Base-by-base conservation (phyloP, 2,888 invertebrate species). In the Tetropium fuscum region DNA sequence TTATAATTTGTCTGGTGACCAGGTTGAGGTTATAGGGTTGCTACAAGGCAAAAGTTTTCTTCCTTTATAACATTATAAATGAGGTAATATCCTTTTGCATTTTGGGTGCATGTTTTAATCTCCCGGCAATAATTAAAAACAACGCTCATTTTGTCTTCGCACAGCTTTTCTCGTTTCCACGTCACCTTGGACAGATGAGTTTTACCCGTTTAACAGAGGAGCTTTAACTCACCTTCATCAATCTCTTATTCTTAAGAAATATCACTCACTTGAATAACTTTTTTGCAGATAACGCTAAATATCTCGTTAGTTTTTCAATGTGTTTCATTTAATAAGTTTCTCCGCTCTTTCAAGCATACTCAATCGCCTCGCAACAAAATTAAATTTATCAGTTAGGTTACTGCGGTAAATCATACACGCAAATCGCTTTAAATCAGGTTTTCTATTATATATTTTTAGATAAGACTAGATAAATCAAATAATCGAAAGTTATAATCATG, bases 121-220 rank as follows among this genome's bases (percentile, higher is more conserved):
- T 80, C 80, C 80, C 76, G 78, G 78, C 80, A 80, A 81, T 81
- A 81, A 81, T 81, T 81, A 81, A 81, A 81, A 81, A 81, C 81
- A 81, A 80, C 78, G 80, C 75, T 78, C 79, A 77, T 80, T 80
- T 78, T 78, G 76, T 79, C 80, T 78, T 78, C 70, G 49, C 67
- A 63, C 68, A 68, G 76, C 69, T 76, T 74, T 74, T 70, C 74
- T 72, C 71, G 60, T 67, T 66, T 68, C 67, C 49, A 34, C 64
- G 69, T 65, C 68, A 68, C 68, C 68, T 70, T 66, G 65, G 63
- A 67, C 69, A 58, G 66, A 68, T 64, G 68, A 63, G 62, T 51
- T 68, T n/a, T 62, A 55, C 49, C 56, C 54, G 56, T 61, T 61
- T 63, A 61, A 55, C 54, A 51, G 59, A 60, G 53, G 49, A 65